A percentile compares a stretch with the other conserved stretches of the same genome.
Conservation (phyloP, 2,113 vertebrate species). For the Aramus guarauna region DNA sequence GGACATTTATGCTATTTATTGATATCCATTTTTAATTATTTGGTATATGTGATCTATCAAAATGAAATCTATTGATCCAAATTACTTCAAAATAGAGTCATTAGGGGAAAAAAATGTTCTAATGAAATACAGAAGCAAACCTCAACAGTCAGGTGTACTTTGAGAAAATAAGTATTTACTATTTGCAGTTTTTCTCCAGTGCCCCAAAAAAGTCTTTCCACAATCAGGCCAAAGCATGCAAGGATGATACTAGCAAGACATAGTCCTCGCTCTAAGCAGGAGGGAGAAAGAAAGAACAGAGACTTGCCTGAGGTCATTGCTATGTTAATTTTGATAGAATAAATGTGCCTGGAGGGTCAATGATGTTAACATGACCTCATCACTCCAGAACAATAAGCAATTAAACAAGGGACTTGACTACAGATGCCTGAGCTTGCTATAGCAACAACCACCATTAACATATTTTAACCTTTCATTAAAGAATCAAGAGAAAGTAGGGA, state of each 20-base stretch:
- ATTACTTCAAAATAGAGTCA: neutral
- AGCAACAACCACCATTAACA: slow-evolving; percentile 8
- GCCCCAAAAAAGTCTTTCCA: neutral
- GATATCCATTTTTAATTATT: neutral
- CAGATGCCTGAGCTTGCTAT: slow-evolving; percentile 18
- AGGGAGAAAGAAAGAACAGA: neutral
- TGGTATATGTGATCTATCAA: neutral
- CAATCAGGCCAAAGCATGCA: neutral
- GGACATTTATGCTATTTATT: neutral
- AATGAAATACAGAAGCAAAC: neutral
- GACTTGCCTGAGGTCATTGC: neutral
- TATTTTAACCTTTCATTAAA: slow-evolving; percentile 4
- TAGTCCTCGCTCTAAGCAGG: neutral
- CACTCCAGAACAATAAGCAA: neutral
- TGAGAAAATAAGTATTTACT: neutral
- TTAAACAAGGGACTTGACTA: neutral
- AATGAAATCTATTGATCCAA: neutral
- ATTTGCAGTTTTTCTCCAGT: neutral
- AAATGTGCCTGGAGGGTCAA: neutral
- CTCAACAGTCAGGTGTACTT: neutral
- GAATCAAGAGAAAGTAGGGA: neutral
- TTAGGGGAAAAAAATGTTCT: neutral
- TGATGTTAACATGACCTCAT: slow-evolving; percentile 49
- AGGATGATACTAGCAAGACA: neutral
- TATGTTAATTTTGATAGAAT: slow-evolving; percentile 39